These are phyloP conservation scores for Drosophila merina DNA, from an alignment of 2,888 invertebrate species.

Conservation along the genomic window DNA sequence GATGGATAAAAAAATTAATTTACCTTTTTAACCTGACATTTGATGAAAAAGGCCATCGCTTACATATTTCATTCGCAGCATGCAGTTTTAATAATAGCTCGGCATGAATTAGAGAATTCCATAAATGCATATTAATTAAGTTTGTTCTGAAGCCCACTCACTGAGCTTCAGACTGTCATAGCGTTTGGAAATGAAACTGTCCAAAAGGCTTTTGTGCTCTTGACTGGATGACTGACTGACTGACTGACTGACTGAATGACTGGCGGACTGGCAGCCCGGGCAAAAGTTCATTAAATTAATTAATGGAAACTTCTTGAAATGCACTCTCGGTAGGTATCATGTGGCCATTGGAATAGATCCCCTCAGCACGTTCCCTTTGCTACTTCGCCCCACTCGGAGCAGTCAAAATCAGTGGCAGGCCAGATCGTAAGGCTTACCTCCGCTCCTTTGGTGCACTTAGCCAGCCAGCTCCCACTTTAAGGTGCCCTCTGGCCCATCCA, in stretches of 20 bases:
- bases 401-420: slow-evolving; percentile 51
- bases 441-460: slow-evolving; percentile 17
- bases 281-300: slow-evolving; percentile 41
- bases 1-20: neutral
- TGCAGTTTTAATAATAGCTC: neutral
- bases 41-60: neutral
- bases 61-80: neutral
- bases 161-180: slow-evolving; percentile 1
- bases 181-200: slow-evolving; percentile 26
- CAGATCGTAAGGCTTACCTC: slow-evolving; percentile 31
- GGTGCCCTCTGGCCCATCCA: slow-evolving; percentile 6
- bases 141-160: slow-evolving; percentile 13
- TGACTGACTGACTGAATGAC: slow-evolving; percentile 21
- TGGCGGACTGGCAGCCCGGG: slow-evolving; percentile 10
- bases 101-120: neutral
- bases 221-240: slow-evolving; percentile 19
- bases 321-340: slow-evolving; percentile 26
- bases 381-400: slow-evolving; percentile 16
- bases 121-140: slow-evolving; percentile 8
- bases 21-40: neutral
- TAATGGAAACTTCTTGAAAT: slow-evolving; percentile 29
- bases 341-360: slow-evolving; percentile 20
- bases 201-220: slow-evolving; percentile 30
- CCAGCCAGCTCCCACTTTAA: slow-evolving; percentile 45
- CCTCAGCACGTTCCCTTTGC: neutral